Evolutionary conservation across 2,797 vertebrate species (phyloP), one percentile per base, ranked within the genome.

Genomic region (Phataginus tricuspis): DNA sequence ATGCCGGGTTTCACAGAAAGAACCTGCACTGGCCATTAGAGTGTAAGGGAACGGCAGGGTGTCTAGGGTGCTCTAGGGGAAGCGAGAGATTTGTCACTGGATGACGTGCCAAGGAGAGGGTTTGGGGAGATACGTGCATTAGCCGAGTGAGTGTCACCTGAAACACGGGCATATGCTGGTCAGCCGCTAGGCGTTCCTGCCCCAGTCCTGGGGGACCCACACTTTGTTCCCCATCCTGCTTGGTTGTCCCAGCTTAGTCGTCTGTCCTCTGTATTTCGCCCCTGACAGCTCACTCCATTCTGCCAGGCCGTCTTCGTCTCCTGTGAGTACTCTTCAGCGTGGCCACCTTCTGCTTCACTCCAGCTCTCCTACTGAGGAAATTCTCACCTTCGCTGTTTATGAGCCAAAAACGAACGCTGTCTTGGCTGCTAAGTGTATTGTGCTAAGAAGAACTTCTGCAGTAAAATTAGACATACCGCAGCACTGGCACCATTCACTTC

Each of bases 271-370:
- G 12, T 9, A 0, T 78, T 29, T 71, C 84, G 53, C 77, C 18
- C 1, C 39, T 31, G 66, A 55, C 77, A 21, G 2, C 72, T 85
- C 57, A 7, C 66, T 88, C 5, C 59, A 12, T 34, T 59, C 72
- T 88, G 84, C 89, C 78, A n/a, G 51, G 78, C 78, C 7, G 1
- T 27, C 14, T 34, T 29, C 15, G 49, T 19, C 69, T 74, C 64
- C 92, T 21, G 39, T 23, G 86, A 39, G 25, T 61, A 4, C 42
- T 69, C 51, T 31, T 51, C 42, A 8, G 0, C 0, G 0, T 0
- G 0, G 4, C 39, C 25, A 1, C 79, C 69, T 64, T 74, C 90
- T 90, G 82, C 78, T 64, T 59, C 49, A 5, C 42, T 42, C 45
- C 29, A 34, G 2, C 55, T 71, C 12, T 71, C 8, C 14, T 37